Evolutionary conservation across 2,113 vertebrate genomes (phyloP).

Genomic region (Anolis sagrei): DNA sequence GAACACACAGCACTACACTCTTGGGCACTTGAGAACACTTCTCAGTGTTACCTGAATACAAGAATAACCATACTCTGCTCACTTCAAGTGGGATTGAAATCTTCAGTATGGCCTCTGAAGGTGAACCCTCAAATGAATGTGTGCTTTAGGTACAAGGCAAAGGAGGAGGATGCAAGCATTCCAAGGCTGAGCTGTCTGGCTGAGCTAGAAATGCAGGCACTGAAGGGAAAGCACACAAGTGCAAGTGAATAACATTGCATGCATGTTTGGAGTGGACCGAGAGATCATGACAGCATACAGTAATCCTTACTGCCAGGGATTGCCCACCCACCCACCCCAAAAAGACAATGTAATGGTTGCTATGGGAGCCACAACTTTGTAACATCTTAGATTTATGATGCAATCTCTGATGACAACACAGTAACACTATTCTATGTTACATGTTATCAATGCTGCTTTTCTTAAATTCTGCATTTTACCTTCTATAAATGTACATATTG

Average conservation of each 20-base stretch:
- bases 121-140: slow-evolving; percentile 14
- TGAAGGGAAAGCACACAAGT: no score
- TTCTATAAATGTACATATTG: neutral
- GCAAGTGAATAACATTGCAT: slow-evolving; percentile 19
- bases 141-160: slow-evolving; percentile 6
- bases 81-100: neutral
- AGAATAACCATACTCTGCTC: neutral
- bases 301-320: slow-evolving; percentile 23
- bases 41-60: neutral
- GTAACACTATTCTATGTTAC: neutral
- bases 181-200: neutral
- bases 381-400: slow-evolving; percentile 45
- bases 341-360: slow-evolving; percentile 44
- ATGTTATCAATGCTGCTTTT: neutral
- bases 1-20: neutral
- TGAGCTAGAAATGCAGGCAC: neutral
- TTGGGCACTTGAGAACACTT: neutral
- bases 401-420: neutral
- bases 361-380: slow-evolving; percentile 48
- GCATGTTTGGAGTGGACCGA: slow-evolving; percentile 29
- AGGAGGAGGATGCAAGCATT: slow-evolving; percentile 6
- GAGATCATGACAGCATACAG: slow-evolving; percentile 12
- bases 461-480: neutral
- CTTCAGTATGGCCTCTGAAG: neutral
- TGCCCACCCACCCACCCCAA: neutral